Evolutionary conservation across 1,140 invertebrate species (phyloP).

Genomic region (Bombus fervidus): DNA sequence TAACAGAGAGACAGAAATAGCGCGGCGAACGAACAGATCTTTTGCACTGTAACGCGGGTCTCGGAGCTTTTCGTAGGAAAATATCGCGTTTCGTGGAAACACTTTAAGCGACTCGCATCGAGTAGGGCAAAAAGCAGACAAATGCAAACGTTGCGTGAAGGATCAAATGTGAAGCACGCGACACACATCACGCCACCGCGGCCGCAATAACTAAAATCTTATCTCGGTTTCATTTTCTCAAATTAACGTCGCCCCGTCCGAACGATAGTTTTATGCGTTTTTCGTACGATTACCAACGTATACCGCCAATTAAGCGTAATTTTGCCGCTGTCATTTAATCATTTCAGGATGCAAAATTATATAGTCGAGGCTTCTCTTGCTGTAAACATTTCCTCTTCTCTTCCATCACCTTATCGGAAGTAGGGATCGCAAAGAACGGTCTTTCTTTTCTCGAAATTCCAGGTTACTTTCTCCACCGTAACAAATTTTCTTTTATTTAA

Average conservation of each 20-base stretch:
- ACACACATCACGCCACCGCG: conserved; percentile 28
- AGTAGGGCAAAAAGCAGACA: conserved; percentile 15
- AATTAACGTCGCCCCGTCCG: conserved; percentile 13
- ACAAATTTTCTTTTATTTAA: neutral
- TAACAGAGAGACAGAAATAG: neutral
- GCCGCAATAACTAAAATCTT: conserved; percentile 26
- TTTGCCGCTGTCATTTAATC: neutral
- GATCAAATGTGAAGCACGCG: conserved; percentile 8
- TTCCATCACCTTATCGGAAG: neutral
- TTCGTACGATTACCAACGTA: neutral
- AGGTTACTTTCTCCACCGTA: too few species aligned
- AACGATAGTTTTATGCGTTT: conserved; percentile 22
- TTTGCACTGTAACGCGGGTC: neutral
- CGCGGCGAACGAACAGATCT: neutral
- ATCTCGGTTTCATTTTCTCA: conserved; percentile 21
- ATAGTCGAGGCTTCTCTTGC: neutral
- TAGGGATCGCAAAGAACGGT: neutral
- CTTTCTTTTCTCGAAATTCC: neutral
- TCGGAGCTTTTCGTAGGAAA: neutral
- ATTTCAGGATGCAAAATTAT: neutral
- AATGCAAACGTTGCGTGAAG: conserved; percentile 34
- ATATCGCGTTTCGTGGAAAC: conserved; percentile 12
- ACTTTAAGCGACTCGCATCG: neutral
- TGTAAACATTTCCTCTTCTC: neutral
- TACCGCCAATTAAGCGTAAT: neutral